Percentiles rank a stretch among this genome's conserved stretches.
phyloP scores from a whole-genome alignment of 2,888 invertebrate genomes.

The Galeruca laticollis region DNA sequence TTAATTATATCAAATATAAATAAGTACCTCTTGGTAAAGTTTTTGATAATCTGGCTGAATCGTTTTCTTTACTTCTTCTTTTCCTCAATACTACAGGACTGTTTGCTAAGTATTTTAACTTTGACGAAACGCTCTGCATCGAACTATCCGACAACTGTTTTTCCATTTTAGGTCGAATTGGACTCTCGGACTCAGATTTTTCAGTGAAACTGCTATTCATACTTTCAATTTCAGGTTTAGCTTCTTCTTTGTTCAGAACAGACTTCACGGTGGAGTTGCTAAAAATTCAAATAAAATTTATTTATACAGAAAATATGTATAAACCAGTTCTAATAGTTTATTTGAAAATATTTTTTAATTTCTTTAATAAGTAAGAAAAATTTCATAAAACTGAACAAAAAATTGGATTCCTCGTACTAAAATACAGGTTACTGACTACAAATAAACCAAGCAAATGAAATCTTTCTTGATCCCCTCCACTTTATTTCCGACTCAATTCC shows the following conservation, averaged over 20 bases:
- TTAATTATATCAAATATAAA: not conserved
- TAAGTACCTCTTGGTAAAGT: slow-evolving; percentile 77
- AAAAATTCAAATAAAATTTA: not conserved
- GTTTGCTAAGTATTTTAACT: slow-evolving; percentile 73
- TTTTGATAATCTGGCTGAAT: slow-evolving; percentile 77
- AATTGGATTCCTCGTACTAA: too few species aligned
- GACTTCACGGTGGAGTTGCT: slow-evolving; percentile 45
- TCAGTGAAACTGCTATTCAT: slow-evolving; percentile 56
- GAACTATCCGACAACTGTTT: slow-evolving; percentile 75
- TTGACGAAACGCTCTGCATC: slow-evolving; percentile 68
- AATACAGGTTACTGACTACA: too few species aligned
- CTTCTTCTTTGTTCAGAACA: slow-evolving; percentile 59
- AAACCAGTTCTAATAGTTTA: too few species aligned
- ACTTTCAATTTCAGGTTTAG: slow-evolving; percentile 58
- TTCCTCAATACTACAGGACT: slow-evolving; percentile 75
- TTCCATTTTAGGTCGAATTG: slow-evolving; percentile 70
- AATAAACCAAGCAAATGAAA: too few species aligned
- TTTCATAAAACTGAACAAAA: not conserved
- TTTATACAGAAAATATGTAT: too few species aligned
- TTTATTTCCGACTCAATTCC: too few species aligned
- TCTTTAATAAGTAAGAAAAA: too few species aligned
- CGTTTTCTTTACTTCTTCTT: slow-evolving; percentile 72
- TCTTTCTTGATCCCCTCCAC: too few species aligned
- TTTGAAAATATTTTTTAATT: too few species aligned
- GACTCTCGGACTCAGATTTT: slow-evolving; percentile 52